phyloP scores from a whole-genome alignment of 2,113 vertebrate genomes.

The Eudyptes chrysolophus region DNA sequence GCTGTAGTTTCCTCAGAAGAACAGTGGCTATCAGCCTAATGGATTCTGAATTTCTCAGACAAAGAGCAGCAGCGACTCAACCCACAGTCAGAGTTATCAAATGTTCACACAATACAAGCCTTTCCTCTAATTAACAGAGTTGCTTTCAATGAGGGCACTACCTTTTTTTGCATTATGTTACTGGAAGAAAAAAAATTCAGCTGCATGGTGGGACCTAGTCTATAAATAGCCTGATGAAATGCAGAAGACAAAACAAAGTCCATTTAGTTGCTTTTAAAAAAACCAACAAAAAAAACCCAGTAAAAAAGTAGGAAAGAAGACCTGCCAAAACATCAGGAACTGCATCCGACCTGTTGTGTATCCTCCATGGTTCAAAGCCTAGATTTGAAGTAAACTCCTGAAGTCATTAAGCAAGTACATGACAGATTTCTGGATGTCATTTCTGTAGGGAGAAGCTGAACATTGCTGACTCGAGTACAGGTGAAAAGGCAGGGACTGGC shows the following conservation, averaged over 20 bases:
- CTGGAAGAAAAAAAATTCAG: not conserved
- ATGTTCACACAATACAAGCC: constrained; percentile 10
- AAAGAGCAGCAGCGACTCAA: constrained; percentile 50
- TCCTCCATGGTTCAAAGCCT: not conserved
- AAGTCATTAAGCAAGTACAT: constrained; percentile 3
- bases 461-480: not conserved
- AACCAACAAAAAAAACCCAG: not conserved
- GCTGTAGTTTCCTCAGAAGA: constrained; percentile 64
- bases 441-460: constrained; percentile 5
- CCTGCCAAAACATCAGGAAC: not conserved
- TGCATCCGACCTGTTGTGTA: not conserved
- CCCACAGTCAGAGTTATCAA: constrained; percentile 39
- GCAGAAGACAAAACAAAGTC: not conserved
- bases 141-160: not conserved
- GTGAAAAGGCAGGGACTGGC: not conserved
- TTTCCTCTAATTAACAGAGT: constrained; percentile 49
- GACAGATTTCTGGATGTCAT: constrained; percentile 17
- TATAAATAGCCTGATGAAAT: constrained; percentile 20
- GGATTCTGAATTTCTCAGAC: constrained; percentile 60
- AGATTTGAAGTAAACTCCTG: not conserved
- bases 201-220: not conserved
- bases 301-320: constrained; percentile 15
- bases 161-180: constrained; percentile 1
- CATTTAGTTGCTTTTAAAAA: not conserved
- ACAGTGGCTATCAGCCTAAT: constrained; percentile 59